Evolutionary conservation across 2,888 invertebrate species (phyloP).

Genomic region (Cataglyphis altisquamis): DNA sequence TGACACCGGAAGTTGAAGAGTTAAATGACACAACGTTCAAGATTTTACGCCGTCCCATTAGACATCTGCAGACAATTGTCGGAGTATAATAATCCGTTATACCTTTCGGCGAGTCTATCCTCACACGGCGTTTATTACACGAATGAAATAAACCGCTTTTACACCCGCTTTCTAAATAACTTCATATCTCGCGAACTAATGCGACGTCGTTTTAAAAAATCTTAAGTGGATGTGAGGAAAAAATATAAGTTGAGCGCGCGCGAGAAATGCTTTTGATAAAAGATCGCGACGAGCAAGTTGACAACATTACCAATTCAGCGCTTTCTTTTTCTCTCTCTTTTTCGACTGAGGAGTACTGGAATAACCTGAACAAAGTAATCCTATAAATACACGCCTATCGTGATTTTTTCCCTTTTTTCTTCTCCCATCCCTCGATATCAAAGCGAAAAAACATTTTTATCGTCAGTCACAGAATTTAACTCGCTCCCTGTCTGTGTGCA

Average conservation of each 20-base stretch:
- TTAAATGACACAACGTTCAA: conserved; percentile 19
- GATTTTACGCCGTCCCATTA: conserved; percentile 18
- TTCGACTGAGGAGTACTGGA: conserved; percentile 50
- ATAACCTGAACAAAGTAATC: conserved; percentile 54
- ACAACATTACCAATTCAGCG: conserved; percentile 59
- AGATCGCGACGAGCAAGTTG: conserved; percentile 47
- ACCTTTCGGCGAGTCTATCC: conserved; percentile 22
- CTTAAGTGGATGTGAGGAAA: conserved; percentile 45
- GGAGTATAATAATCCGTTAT: conserved; percentile 27
- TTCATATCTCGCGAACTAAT: conserved; percentile 40
- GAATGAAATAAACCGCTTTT: conserved; percentile 44
- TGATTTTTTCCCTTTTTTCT: conserved; percentile 53
- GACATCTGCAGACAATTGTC: conserved; percentile 32
- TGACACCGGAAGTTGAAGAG: background rate
- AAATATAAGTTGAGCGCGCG: conserved; percentile 32
- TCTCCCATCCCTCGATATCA: conserved; percentile 53
- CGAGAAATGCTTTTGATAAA: conserved; percentile 47
- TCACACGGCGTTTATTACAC: conserved; percentile 33
- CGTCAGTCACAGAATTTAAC: conserved; percentile 64
- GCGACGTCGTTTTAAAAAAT: conserved; percentile 23
- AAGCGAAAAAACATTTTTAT: conserved; percentile 72
- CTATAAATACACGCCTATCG: conserved; percentile 62
- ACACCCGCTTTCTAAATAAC: conserved; percentile 40
- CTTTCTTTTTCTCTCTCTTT: conserved; percentile 1
- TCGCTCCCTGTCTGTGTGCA: conserved; percentile 46